A percentile compares a stretch with the other conserved stretches of the same genome.
Evolutionary conservation across 92 coral and sea anemone genomes (phyloP).

Genomic region (Meandrina meandrites): DNA sequence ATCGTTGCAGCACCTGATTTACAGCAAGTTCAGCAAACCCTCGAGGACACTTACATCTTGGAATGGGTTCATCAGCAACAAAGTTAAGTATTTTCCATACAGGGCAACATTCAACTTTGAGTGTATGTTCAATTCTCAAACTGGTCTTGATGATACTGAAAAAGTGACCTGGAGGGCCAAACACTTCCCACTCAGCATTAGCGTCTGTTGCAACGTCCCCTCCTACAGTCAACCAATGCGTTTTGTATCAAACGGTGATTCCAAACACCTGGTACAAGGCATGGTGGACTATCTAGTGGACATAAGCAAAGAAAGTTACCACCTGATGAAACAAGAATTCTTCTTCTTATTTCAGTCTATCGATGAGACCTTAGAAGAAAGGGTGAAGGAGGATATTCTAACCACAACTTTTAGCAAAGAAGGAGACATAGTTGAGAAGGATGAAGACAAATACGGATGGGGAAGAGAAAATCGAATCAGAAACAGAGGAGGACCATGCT

Average conservation of each 20-base stretch:
- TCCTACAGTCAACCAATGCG: constrained; percentile 29
- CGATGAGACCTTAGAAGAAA: background rate
- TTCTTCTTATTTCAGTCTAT: background rate
- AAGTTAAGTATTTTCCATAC: too few species aligned
- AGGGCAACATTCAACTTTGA: too few species aligned
- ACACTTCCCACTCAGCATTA: constrained; percentile 46
- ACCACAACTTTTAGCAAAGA: too few species aligned
- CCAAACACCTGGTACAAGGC: constrained; percentile 14
- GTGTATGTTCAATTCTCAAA: constrained; percentile 6
- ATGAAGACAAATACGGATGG: background rate
- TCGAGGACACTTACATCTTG: background rate
- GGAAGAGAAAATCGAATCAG: constrained; percentile 8
- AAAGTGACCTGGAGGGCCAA: constrained; percentile 54
- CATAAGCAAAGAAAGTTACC: constrained; percentile 35
- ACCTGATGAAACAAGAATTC: constrained; percentile 17
- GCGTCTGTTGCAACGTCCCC: constrained; percentile 56
- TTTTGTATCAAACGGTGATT: constrained; percentile 32
- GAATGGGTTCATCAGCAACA: constrained; percentile 55
- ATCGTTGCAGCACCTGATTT: constrained; percentile 15
- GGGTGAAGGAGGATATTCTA: too few species aligned
- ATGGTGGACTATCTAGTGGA: constrained; percentile 8
- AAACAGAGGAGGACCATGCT: background rate
- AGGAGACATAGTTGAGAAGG: background rate
- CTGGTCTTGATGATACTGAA: constrained; percentile 7
- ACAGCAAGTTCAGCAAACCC: constrained; percentile 31